Evolutionary conservation across 2,113 vertebrate species (phyloP).

Genomic region (Rissa tridactyla): DNA sequence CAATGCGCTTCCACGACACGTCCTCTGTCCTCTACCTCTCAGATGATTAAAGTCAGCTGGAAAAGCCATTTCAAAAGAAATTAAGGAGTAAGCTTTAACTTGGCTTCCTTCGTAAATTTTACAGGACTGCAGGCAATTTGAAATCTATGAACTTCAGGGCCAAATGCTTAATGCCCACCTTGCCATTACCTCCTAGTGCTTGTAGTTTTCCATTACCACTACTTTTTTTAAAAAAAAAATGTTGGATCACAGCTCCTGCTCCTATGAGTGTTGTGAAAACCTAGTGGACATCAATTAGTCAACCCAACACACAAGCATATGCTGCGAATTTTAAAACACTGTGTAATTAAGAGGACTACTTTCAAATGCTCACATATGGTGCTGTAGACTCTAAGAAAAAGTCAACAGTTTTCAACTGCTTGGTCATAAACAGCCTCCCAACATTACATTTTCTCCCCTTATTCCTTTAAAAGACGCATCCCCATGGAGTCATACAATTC

Average conservation of each 20-base stretch:
- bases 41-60: not conserved
- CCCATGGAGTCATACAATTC: not conserved
- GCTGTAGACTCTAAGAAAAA: not conserved
- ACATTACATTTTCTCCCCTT: not conserved
- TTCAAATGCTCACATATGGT: not conserved
- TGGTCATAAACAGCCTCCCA: not conserved
- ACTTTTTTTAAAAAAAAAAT: not conserved
- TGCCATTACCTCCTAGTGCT: not conserved
- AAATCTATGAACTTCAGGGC: not conserved
- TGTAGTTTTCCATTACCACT: not conserved
- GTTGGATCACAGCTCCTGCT: not conserved
- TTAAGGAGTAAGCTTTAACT: not conserved
- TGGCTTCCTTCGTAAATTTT: not conserved
- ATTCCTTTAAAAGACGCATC: rapidly evolving
- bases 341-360: not conserved
- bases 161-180: not conserved
- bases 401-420: not conserved
- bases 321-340: not conserved
- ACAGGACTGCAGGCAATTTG: not conserved
- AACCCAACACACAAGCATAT: not conserved
- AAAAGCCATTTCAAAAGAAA: not conserved
- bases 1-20: not conserved
- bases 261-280: not conserved
- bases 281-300: not conserved
- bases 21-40: not conserved